phyloP scores from a whole-genome alignment of 2,113 vertebrate species.

The Antechinus stuartii region DNA sequence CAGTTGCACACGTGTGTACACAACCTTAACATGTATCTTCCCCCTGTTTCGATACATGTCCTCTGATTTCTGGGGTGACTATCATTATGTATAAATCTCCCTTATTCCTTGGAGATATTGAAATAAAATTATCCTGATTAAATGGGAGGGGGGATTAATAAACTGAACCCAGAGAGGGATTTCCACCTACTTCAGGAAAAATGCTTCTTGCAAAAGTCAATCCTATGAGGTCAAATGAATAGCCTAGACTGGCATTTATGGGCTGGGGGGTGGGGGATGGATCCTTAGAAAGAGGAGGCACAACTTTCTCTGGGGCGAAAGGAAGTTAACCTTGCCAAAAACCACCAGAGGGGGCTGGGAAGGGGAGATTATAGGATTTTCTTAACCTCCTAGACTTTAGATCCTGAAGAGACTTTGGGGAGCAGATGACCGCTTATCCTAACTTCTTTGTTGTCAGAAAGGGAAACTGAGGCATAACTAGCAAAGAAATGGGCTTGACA shows the following conservation, averaged over 20 bases:
- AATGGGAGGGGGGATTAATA: slow-evolving; percentile 22
- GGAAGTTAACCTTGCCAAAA: background rate
- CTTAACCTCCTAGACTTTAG: background rate
- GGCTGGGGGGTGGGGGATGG: background rate
- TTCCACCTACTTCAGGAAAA: background rate
- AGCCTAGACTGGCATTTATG: background rate
- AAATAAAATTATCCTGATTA: slow-evolving; percentile 56
- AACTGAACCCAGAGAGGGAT: slow-evolving; percentile 37
- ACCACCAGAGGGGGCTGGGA: background rate
- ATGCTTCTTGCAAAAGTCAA: slow-evolving; percentile 9
- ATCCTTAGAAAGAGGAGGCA: slow-evolving; percentile 10
- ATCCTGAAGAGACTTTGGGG: background rate
- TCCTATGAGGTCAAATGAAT: slow-evolving; percentile 6
- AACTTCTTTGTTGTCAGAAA: background rate
- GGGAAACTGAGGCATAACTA: background rate
- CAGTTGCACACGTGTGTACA: background rate
- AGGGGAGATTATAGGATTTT: background rate
- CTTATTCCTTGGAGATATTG: slow-evolving; percentile 39
- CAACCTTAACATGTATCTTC: slow-evolving; percentile 11
- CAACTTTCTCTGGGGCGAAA: background rate
- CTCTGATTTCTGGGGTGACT: background rate
- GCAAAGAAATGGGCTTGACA: background rate
- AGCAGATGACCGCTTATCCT: background rate
- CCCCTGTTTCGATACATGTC: slow-evolving; percentile 29
- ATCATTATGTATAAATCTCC: slow-evolving; percentile 26